phyloP scores from a whole-genome alignment of 2,113 vertebrate species.

The Pedionomus torquatus region DNA sequence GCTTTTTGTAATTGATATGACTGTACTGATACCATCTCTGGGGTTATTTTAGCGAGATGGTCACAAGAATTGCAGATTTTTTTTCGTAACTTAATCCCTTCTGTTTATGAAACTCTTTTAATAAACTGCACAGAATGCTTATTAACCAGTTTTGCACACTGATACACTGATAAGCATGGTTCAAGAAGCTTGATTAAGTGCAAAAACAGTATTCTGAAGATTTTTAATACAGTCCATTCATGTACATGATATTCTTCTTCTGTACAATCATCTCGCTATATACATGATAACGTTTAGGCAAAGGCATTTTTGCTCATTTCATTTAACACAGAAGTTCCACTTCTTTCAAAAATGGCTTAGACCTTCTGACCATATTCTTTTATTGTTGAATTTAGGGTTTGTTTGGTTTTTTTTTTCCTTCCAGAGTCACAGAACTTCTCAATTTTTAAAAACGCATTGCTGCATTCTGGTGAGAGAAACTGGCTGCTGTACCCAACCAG shows the following conservation, averaged over 20 bases:
- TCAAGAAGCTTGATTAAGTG: neutral
- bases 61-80: neutral
- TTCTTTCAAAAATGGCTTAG: neutral
- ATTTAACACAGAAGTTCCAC: neutral
- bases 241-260: neutral
- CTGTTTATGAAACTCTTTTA: neutral
- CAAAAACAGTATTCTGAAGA: neutral
- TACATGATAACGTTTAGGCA: neutral
- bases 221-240: neutral
- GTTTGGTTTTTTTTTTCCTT: neutral
- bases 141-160: neutral
- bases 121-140: neutral
- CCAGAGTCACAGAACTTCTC: neutral
- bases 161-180: neutral
- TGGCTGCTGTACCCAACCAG: neutral
- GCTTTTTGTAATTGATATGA: neutral
- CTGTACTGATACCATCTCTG: neutral
- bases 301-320: neutral
- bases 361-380: neutral
- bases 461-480: neutral
- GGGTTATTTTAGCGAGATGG: neutral
- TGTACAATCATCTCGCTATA: neutral
- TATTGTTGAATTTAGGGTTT: neutral
- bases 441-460: neutral
- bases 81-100: neutral